Conservation (phyloP, 2,888 invertebrate genomes). For the Apotomis turbidana region DNA sequence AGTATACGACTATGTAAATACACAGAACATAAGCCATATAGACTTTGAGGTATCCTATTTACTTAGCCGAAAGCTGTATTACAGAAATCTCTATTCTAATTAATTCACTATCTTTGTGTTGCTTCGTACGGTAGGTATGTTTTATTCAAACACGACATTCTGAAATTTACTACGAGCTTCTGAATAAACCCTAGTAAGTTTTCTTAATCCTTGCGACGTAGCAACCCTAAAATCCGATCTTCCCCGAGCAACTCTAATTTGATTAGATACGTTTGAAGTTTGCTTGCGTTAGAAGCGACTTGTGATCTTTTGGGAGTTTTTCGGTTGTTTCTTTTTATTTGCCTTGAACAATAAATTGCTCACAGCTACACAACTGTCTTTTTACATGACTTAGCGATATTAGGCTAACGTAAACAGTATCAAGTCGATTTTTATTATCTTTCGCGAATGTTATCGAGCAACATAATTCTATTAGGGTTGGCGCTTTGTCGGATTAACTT, state of each 20-base stretch:
- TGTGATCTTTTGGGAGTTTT: conserved; percentile 10
- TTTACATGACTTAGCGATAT: conserved; percentile 66
- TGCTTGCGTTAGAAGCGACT: neutral
- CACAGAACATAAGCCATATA: conserved; percentile 3
- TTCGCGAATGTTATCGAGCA: conserved; percentile 55
- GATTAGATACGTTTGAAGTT: neutral
- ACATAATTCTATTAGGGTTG: conserved; percentile 17
- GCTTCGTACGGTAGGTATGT: conserved; percentile 42
- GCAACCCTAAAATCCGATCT: conserved; percentile 37
- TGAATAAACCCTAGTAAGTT: conserved; percentile 71
- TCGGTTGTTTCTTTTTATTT: conserved; percentile 69
- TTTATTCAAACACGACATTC: conserved; percentile 65
- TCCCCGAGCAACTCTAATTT: conserved; percentile 8
- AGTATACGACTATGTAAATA: conserved; percentile 9
- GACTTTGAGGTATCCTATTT: neutral
- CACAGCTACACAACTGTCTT: conserved; percentile 65
- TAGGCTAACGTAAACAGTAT: conserved; percentile 62
- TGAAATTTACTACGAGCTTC: conserved; percentile 68
- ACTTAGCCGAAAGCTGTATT: neutral
- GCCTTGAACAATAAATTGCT: conserved; percentile 76
- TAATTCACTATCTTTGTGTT: conserved; percentile 48
- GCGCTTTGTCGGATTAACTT: conserved; percentile 7
- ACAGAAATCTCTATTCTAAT: conserved; percentile 35
- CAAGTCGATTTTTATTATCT: conserved; percentile 65
- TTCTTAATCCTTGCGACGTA: conserved; percentile 48